Conservation (phyloP, 1,140 invertebrate species). For the Contarinia nasturtii region DNA sequence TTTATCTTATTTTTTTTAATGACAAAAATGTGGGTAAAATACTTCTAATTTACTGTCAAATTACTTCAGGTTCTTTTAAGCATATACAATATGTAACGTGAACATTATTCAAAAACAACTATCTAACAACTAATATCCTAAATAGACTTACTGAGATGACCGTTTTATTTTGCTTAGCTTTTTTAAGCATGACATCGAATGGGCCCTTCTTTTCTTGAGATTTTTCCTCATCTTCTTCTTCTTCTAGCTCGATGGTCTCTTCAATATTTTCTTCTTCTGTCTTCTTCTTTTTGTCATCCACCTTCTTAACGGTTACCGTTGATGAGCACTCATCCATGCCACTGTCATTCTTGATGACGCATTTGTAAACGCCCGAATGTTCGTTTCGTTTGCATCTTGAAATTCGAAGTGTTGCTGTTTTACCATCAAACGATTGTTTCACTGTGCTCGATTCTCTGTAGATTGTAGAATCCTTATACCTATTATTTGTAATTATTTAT, state of each 20-base stretch:
- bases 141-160: neutral
- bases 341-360: slow-evolving; percentile 62
- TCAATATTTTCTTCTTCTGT: slow-evolving; percentile 25
- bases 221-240: slow-evolving; percentile 4
- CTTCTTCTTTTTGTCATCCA: slow-evolving; percentile 23
- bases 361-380: slow-evolving; percentile 54
- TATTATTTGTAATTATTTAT: neutral
- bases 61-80: no score
- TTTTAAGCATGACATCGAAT: neutral
- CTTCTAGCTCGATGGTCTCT: slow-evolving; percentile 10
- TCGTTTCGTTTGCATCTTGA: slow-evolving; percentile 40
- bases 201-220: slow-evolving; percentile 3
- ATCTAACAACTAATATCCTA: no score
- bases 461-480: slow-evolving; percentile 52
- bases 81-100: no score
- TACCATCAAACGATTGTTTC: slow-evolving; percentile 64
- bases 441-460: slow-evolving; percentile 47
- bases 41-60: no score
- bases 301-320: slow-evolving; percentile 40
- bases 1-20: slow-evolving; percentile 16
- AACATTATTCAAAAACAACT: no score
- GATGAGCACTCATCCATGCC: slow-evolving; percentile 66
- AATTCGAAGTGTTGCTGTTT: slow-evolving; percentile 52
- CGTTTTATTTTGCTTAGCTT: neutral
- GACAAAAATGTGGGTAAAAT: slow-evolving; percentile 12